These are phyloP conservation scores for Hydractinia symbiolongicarpus DNA, from an alignment of 30 jellyfish, hydroid and myxozoan genomes.

Conservation along the genomic window DNA sequence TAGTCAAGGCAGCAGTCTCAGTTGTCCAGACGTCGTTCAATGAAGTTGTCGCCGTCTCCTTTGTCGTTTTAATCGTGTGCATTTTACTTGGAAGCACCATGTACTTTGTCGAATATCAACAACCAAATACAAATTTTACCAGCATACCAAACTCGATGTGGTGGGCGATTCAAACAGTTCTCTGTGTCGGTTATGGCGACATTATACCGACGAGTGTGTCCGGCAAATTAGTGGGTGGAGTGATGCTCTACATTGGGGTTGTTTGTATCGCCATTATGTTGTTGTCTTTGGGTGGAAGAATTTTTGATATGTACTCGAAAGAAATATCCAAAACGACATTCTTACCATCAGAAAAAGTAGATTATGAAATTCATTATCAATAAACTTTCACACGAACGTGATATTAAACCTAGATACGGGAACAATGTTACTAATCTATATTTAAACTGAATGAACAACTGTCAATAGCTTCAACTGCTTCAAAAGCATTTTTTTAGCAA, in stretches of 20 bases:
- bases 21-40: slow-evolving; percentile 29
- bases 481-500: too few relatives aligned
- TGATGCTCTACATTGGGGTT: slow-evolving; percentile 52
- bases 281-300: slow-evolving; percentile 63
- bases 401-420: too few relatives aligned
- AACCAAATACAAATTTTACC: slow-evolving; percentile 37
- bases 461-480: too few relatives aligned
- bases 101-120: slow-evolving; percentile 44
- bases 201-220: slow-evolving; percentile 46
- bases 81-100: slow-evolving; percentile 45
- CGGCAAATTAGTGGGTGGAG: slow-evolving; percentile 60
- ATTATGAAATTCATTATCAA: too few relatives aligned
- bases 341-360: neutral
- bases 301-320: slow-evolving; percentile 41
- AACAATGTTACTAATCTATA: too few relatives aligned
- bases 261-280: slow-evolving; percentile 50
- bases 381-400: too few relatives aligned
- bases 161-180: slow-evolving; percentile 91
- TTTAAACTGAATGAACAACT: too few relatives aligned
- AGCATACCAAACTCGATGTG: slow-evolving; percentile 86
- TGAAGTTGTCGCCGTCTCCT: slow-evolving; percentile 41
- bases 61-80: slow-evolving; percentile 37
- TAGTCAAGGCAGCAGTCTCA: slow-evolving; percentile 21
- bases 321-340: neutral
- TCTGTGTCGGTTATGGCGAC: slow-evolving; percentile 75